Conservation (phyloP, 30 jellyfish, hydroid and myxozoan genomes). For the Hydra vulgaris region DNA sequence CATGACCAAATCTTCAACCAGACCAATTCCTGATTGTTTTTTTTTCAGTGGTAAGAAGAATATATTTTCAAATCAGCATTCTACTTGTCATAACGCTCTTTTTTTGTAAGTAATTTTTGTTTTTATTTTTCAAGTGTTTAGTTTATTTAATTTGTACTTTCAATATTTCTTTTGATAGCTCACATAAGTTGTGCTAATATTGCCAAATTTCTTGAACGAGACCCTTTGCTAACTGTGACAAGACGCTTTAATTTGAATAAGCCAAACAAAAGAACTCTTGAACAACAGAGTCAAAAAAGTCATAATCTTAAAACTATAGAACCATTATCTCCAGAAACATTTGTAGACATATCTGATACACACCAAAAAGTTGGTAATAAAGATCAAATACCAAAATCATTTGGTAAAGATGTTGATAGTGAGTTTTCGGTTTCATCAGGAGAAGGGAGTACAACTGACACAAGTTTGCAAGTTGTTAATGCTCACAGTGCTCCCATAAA, state of each 20-base stretch:
- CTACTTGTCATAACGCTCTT: too few species aligned
- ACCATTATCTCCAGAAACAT: neutral
- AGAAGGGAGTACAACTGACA: neutral
- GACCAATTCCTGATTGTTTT: too few species aligned
- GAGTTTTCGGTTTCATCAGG: neutral
- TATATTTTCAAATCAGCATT: too few species aligned
- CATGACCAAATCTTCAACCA: too few species aligned
- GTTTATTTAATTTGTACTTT: too few species aligned
- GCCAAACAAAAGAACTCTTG: neutral
- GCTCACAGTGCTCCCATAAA: neutral
- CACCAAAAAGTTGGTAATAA: neutral
- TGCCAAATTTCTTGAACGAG: conserved; percentile 11
- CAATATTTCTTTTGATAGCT: too few species aligned
- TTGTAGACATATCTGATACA: neutral
- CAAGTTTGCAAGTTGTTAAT: neutral
- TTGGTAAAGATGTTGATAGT: neutral
- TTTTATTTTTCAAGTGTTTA: too few species aligned
- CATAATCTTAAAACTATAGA: neutral
- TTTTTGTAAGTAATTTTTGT: too few species aligned
- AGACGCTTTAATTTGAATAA: neutral
- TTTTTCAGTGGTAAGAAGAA: too few species aligned
- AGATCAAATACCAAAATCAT: neutral
- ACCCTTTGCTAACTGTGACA: conserved; percentile 2
- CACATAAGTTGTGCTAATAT: neutral
- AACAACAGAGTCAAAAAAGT: neutral